phyloP scores from a whole-genome alignment of 2,797 vertebrate species.

The Xiphorhynchus erythropygius region DNA sequence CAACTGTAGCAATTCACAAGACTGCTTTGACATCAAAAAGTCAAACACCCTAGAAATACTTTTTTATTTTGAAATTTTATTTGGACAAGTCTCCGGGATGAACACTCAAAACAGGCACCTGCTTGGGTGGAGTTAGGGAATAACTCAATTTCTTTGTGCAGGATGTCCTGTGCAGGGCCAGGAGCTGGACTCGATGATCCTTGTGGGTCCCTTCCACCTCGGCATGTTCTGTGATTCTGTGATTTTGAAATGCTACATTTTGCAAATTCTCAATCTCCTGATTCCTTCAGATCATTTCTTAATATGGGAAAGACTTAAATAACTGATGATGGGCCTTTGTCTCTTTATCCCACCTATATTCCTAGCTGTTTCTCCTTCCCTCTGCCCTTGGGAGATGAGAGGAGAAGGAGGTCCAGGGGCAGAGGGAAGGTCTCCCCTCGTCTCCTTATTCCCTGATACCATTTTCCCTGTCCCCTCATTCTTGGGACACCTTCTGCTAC shows the following conservation, averaged over 20 bases:
- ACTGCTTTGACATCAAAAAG: neutral
- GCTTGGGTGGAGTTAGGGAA: neutral
- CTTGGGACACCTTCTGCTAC: neutral
- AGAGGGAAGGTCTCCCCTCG: neutral
- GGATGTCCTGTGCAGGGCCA: neutral
- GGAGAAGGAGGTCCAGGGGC: neutral
- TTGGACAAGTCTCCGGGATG: neutral
- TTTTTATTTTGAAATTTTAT: neutral
- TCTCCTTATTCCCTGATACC: neutral
- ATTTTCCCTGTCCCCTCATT: neutral
- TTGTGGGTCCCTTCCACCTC: neutral
- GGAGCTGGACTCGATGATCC: neutral
- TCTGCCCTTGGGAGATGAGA: neutral
- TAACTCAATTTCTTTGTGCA: neutral
- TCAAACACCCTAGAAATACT: neutral
- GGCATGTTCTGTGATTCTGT: neutral
- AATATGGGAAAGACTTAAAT: neutral
- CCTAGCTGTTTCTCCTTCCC: neutral
- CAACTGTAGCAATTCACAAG: neutral
- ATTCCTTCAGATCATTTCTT: neutral
- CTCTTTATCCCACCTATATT: neutral
- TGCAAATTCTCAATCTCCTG: neutral
- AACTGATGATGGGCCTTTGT: neutral
- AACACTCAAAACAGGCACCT: neutral
- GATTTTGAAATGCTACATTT: neutral